Percentiles rank a stretch among this genome's conserved stretches.
Conservation (phyloP, 2,113 vertebrate species). For the Corythaeola cristata region DNA sequence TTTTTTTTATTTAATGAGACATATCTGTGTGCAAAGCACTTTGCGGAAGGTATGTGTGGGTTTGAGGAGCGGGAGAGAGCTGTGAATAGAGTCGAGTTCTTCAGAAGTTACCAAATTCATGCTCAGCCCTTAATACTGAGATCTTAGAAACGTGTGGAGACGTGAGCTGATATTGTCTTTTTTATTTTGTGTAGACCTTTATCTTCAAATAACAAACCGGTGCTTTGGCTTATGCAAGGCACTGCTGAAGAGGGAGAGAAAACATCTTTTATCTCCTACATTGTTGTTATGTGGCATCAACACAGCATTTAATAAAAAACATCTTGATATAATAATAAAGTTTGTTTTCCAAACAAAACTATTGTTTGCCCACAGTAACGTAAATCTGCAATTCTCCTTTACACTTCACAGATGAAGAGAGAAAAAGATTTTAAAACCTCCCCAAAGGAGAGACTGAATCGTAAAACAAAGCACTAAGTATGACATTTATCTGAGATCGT, state of each 20-base stretch:
- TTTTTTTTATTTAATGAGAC: neutral
- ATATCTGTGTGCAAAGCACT: neutral
- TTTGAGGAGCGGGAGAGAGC: constrained; percentile 14
- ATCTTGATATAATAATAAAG: neutral
- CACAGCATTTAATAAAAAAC: neutral
- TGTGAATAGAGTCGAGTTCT: neutral
- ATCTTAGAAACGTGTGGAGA: neutral
- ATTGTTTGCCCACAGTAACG: constrained; percentile 17
- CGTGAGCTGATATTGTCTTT: neutral
- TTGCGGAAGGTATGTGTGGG: neutral
- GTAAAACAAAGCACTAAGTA: constrained; percentile 31
- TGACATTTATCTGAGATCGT: constrained; percentile 41
- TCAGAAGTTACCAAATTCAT: neutral
- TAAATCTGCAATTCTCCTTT: constrained; percentile 21
- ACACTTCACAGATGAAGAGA: neutral
- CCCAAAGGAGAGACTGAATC: constrained; percentile 28
- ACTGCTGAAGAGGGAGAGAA: neutral
- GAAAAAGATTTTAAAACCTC: neutral
- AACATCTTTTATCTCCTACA: neutral
- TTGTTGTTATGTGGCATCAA: neutral
- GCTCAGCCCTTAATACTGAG: neutral
- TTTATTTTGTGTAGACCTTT: neutral
- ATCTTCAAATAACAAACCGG: neutral
- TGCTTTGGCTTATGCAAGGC: neutral
- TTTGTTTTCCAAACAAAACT: constrained; percentile 40